phyloP scores from a whole-genome alignment of 2,113 vertebrate species.

The Eulemur rufifrons region DNA sequence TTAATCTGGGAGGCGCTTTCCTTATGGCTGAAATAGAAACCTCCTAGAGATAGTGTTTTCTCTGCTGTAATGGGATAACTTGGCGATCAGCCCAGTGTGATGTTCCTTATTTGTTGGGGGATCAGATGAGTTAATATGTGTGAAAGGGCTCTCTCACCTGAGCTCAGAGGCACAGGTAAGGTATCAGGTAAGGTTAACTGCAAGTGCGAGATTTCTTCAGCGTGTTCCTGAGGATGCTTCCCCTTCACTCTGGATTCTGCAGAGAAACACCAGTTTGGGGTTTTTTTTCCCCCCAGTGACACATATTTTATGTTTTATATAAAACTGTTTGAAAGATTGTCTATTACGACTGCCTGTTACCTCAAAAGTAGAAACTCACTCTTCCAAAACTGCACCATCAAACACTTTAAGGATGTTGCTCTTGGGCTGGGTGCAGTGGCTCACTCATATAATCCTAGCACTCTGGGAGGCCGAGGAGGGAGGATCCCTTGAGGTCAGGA shows the following conservation, averaged over 20 bases:
- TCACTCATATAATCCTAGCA: no score
- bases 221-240: background rate
- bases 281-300: background rate
- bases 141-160: background rate
- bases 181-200: background rate
- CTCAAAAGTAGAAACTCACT: background rate
- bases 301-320: background rate
- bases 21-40: background rate
- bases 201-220: background rate
- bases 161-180: background rate
- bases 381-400: background rate
- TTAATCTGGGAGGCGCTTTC: background rate
- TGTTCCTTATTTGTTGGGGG: constrained; percentile 27
- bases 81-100: constrained; percentile 9
- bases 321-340: background rate
- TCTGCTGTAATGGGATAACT: background rate
- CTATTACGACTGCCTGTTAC: background rate
- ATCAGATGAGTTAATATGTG: background rate
- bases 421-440: background rate
- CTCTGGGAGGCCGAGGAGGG: no score
- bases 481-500: no score
- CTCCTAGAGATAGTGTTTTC: background rate
- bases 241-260: background rate
- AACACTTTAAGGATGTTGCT: background rate
- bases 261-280: background rate